Percentiles rank a stretch among this genome's conserved stretches.
Conservation (phyloP, 2,797 vertebrate species). For the Emydoidea blandingii region DNA sequence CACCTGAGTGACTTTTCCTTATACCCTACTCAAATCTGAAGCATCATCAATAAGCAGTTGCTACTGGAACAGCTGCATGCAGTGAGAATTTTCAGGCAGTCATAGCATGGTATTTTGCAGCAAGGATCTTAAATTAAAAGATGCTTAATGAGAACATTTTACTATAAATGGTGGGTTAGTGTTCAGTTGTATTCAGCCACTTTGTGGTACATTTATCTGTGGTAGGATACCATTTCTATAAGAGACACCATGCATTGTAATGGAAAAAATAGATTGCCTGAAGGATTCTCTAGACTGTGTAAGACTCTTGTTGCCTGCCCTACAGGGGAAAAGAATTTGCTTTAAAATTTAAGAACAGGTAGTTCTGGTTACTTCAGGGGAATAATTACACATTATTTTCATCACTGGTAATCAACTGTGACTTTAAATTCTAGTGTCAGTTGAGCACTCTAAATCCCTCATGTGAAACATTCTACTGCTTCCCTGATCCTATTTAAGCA, state of each 20-base stretch:
- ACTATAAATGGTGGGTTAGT: not conserved
- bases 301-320: not conserved
- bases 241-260: rapidly evolving
- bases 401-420: not conserved
- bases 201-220: rapidly evolving
- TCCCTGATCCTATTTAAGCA: not conserved
- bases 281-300: not conserved
- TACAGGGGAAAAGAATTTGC: rapidly evolving
- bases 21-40: rapidly evolving
- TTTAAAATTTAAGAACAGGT: not conserved
- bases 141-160: not conserved
- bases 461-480: not conserved
- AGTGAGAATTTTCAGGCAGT: not conserved
- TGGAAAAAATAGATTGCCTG: not conserved
- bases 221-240: not conserved
- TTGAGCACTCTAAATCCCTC: not conserved
- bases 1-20: rapidly evolving
- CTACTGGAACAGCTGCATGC: not conserved
- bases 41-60: not conserved
- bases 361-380: not conserved
- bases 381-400: not conserved
- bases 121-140: not conserved
- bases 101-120: not conserved
- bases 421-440: not conserved
- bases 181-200: not conserved